These are phyloP conservation scores for Phalera bucephala DNA, from an alignment of 2,888 invertebrate genomes.

Conservation along the genomic window DNA sequence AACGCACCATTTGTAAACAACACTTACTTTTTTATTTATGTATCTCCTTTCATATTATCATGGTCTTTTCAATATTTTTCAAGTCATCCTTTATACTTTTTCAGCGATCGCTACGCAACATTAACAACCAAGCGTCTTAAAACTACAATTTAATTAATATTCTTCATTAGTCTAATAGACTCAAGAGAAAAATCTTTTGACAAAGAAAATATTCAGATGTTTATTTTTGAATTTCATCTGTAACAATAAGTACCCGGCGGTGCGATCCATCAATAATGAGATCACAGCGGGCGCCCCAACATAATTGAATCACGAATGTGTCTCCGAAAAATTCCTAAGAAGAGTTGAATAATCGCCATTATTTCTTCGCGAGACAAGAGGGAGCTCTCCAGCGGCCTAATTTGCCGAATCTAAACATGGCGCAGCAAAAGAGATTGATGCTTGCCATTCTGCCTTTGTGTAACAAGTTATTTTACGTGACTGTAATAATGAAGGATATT, in stretches of 20 bases:
- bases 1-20: no score
- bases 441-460: constrained; percentile 47
- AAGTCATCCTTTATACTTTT: no score
- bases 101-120: no score
- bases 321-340: constrained; percentile 29
- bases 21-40: no score
- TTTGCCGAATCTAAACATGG: constrained; percentile 72
- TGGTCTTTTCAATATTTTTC: no score
- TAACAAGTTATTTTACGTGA: constrained; percentile 73
- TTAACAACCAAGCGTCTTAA: no score
- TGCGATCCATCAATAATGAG: constrained; percentile 8
- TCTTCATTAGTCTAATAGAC: no score
- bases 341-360: constrained; percentile 65
- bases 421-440: constrained; percentile 57
- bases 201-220: no score
- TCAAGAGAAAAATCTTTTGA: no score
- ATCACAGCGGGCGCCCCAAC: constrained; percentile 6
- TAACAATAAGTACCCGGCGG: background rate
- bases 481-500: constrained; percentile 56
- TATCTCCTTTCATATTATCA: no score
- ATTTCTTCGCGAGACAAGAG: constrained; percentile 59
- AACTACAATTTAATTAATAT: no score
- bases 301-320: constrained; percentile 21
- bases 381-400: constrained; percentile 57
- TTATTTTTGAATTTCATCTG: no score